Evolutionary conservation across 1,140 invertebrate species (phyloP), one percentile per base, ranked within the genome.

Genomic region (Philotrypesis tridentata): DNA sequence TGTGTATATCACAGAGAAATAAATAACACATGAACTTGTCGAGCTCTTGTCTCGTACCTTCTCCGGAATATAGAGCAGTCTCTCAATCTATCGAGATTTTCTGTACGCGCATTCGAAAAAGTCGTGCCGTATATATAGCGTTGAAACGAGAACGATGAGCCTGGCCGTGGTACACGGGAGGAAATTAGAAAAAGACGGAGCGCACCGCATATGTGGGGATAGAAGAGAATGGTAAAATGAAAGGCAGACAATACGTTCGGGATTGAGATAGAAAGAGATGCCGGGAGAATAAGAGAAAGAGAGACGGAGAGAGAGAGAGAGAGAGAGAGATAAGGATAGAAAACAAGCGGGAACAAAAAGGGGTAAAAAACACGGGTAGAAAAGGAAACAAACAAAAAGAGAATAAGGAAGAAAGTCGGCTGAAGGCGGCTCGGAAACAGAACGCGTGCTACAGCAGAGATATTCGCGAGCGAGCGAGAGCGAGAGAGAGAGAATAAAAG

Each of bases 181-280:
- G 25, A 68, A 70, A 78, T 78, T 65, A 68, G 76, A 78, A 78
- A 65, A 78, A 31, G 37, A 61, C n/a, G 29, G 14, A 73, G 21
- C 2, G 65, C 21, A n/a, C 12, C 37, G 23, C 29, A 61, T 37
- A 37, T 27, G 27, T 43, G 17, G 2, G n/a, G 11, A 74, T 6
- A 9, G 25, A 71, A 76, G 77, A 77, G 80, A 82, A 77, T 82
- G 23, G 67, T 9, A 17, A 70, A 71, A 77, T 82, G 48, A 76
- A 82, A 76, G 11, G 60, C 37, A 63, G 33, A 82, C 61, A 71
- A 61, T 61, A 23, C 33, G 48, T 11, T 75, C 1, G 61, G 60
- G 43, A 60, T 29, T 21, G 21, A 77, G 63, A 76, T 76, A 55
- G 63, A 78, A 82, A 81, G n/a, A 81, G n/a, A 25, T 6, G 60